Evolutionary conservation across 2,113 vertebrate genomes (phyloP).

Genomic region (Carollia perspicillata): DNA sequence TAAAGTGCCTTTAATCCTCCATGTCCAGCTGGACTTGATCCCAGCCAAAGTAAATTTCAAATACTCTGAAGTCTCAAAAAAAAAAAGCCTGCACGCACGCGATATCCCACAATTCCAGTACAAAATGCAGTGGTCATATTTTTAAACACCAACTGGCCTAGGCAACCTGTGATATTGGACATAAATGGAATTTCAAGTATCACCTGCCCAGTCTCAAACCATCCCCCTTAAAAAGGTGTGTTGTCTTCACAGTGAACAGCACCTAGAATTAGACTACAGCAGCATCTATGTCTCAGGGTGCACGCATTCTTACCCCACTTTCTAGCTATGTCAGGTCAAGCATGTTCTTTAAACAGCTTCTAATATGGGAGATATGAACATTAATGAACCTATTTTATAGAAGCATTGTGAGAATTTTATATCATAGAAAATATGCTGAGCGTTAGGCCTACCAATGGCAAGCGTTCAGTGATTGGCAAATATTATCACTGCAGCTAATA

Average conservation of each 20-base stretch:
- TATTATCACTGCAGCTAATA: not conserved
- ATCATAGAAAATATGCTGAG: not conserved
- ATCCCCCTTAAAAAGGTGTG: not conserved
- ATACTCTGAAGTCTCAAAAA: not conserved
- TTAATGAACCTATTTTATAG: not conserved
- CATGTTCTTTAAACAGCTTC: not conserved
- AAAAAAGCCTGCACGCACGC: not conserved
- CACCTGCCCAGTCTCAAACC: not conserved
- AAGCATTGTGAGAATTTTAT: not conserved
- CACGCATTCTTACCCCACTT: too few relatives aligned
- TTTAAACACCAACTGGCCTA: not conserved
- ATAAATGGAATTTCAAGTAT: not conserved
- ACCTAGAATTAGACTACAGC: too few relatives aligned
- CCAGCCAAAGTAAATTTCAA: not conserved
- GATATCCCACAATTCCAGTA: not conserved
- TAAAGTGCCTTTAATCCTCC: not conserved
- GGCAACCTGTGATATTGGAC: not conserved
- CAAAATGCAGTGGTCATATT: not conserved
- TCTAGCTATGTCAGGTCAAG: not conserved
- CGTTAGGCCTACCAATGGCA: not conserved
- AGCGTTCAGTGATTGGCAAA: not conserved
- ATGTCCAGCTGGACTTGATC: not conserved
- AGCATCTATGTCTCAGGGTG: not conserved
- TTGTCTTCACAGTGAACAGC: not conserved
- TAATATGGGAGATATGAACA: not conserved